These are phyloP conservation scores for Dryas iulia DNA, from an alignment of 1,140 invertebrate genomes.

Conservation along the genomic window DNA sequence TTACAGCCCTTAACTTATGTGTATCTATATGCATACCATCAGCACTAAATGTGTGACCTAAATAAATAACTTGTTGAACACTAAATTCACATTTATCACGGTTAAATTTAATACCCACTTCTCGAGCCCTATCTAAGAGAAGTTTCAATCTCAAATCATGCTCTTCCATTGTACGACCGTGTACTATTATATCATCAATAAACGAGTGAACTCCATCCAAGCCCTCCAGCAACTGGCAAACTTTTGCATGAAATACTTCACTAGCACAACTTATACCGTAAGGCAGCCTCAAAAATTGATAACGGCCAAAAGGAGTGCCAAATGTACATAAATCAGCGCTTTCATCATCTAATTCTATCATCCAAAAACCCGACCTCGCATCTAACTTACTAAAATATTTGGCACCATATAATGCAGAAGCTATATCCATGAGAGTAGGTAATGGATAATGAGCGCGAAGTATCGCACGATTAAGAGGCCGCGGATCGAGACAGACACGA, in stretches of 20 bases:
- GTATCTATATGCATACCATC: conserved; percentile 19
- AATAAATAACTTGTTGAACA: conserved; percentile 19
- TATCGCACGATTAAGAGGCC: conserved; percentile 16
- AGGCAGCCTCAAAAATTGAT: conserved; percentile 28
- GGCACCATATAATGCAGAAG: conserved; percentile 8
- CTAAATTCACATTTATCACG: conserved; percentile 26
- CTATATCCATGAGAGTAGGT: conserved; percentile 21
- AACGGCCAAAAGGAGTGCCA: conserved; percentile 11
- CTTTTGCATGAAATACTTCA: conserved; percentile 35
- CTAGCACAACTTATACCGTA: conserved; percentile 32
- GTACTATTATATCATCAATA: conserved; percentile 26
- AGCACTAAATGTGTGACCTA: conserved; percentile 22
- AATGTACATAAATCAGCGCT: conserved; percentile 19
- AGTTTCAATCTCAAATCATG: conserved; percentile 17
- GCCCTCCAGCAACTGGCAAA: conserved; percentile 23
- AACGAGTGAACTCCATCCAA: conserved; percentile 23
- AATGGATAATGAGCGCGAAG: conserved; percentile 9
- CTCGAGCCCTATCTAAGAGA: conserved; percentile 18
- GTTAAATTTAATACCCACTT: conserved; percentile 27
- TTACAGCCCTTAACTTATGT: conserved; percentile 20
- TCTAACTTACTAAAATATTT: conserved; percentile 22
- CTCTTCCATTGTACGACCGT: conserved; percentile 11
- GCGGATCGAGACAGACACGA: conserved; percentile 18
- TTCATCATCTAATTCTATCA: conserved; percentile 5
- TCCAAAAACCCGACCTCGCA: conserved; percentile 21